These are phyloP conservation scores for Tetragonisca angustula DNA, from an alignment of 2,888 invertebrate species.

Conservation along the genomic window DNA sequence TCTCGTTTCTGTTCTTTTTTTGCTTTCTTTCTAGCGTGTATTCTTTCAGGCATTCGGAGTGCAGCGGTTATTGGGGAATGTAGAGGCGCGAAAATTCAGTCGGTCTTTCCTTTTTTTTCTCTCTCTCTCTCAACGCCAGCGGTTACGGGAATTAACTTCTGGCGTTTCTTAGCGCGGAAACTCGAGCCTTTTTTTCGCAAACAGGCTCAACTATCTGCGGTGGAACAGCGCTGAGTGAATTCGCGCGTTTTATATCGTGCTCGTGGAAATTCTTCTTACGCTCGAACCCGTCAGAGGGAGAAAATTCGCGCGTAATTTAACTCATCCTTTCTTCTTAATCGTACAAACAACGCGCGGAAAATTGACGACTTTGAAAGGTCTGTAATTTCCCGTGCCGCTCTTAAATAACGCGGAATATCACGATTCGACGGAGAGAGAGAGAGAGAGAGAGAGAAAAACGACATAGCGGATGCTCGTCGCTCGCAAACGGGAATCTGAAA, in stretches of 20 bases:
- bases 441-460: no score
- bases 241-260: not conserved
- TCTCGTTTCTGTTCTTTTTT: not conserved
- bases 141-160: not conserved
- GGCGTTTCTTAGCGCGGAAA: not conserved
- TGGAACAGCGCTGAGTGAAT: no score
- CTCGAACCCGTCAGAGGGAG: not conserved
- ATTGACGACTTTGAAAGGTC: not conserved
- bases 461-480: not conserved
- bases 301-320: not conserved
- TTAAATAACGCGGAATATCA: not conserved
- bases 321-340: not conserved
- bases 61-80: not conserved
- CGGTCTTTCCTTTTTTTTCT: not conserved
- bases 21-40: not conserved
- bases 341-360: not conserved
- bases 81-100: slow-evolving; percentile 34
- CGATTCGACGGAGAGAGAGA: not conserved
- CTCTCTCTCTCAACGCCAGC: not conserved
- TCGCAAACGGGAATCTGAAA: not conserved
- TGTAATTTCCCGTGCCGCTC: not conserved
- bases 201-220: not conserved
- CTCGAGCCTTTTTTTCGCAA: not conserved
- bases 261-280: not conserved
- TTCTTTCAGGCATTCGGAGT: not conserved